Evolutionary conservation across 2,888 invertebrate genomes (phyloP).

Genomic region (Polia nebulosa): DNA sequence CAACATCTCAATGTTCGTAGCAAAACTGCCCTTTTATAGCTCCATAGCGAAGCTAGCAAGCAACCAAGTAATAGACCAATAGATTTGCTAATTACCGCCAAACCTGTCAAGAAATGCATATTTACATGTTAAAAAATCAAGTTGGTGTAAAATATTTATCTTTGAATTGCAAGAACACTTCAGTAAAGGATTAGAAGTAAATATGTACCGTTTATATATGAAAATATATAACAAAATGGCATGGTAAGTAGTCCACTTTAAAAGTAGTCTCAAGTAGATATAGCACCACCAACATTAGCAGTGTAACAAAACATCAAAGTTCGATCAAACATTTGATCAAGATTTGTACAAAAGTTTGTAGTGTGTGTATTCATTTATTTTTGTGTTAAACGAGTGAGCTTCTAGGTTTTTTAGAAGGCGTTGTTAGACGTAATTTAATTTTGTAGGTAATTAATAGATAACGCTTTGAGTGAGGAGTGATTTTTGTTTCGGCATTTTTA

Average conservation of each 20-base stretch:
- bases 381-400: slow-evolving; percentile 51
- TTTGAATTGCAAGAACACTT: too few species aligned
- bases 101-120: too few species aligned
- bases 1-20: too few species aligned
- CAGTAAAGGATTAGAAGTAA: too few species aligned
- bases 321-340: slow-evolving; percentile 56
- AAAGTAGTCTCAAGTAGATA: slow-evolving; percentile 47
- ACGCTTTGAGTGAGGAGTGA: slow-evolving; percentile 64
- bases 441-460: slow-evolving; percentile 69
- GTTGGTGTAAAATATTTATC: too few species aligned
- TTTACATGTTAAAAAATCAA: too few species aligned
- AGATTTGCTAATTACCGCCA: too few species aligned
- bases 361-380: slow-evolving; percentile 67
- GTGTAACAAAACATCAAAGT: slow-evolving; percentile 30
- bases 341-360: slow-evolving; percentile 65
- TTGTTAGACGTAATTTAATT: slow-evolving; percentile 69
- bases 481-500: slow-evolving; percentile 52
- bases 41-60: too few species aligned
- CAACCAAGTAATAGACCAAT: too few species aligned
- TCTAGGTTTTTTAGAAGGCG: slow-evolving; percentile 69
- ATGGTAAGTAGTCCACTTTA: slow-evolving; percentile 36
- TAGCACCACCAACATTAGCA: slow-evolving; percentile 45
- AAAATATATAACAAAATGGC: too few species aligned
- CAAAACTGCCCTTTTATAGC: too few species aligned
- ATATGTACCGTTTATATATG: too few species aligned